A percentile compares a stretch with the other conserved stretches of the same genome.
Conservation (phyloP, 2,888 invertebrate genomes). For the Melinaea menophilus region DNA sequence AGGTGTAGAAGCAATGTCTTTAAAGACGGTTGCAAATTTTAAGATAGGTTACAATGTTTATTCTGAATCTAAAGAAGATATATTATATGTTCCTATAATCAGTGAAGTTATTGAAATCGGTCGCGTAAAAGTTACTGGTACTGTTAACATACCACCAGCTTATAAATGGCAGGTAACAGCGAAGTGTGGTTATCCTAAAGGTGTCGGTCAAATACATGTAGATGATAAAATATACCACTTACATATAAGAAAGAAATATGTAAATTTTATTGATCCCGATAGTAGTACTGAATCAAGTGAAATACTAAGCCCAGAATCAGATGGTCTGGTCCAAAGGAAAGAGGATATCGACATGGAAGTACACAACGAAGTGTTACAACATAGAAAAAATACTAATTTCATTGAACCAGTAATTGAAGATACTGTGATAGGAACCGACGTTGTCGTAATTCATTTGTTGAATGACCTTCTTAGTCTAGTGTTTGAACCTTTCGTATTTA, state of each 20-base stretch:
- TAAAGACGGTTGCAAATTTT: slow-evolving; percentile 38
- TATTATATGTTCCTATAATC: slow-evolving; percentile 50
- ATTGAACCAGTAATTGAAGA: slow-evolving; percentile 18
- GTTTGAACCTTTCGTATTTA: slow-evolving; percentile 54
- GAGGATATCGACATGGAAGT: slow-evolving; percentile 36
- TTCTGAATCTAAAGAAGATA: slow-evolving; percentile 37
- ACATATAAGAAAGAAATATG: slow-evolving; percentile 45
- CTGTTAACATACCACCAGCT: slow-evolving; percentile 47
- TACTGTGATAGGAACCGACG: slow-evolving; percentile 32
- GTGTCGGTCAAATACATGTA: slow-evolving; percentile 40
- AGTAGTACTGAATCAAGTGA: slow-evolving; percentile 37
- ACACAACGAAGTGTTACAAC: slow-evolving; percentile 33
- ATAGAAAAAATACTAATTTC: slow-evolving; percentile 17
- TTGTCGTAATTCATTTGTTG: slow-evolving; percentile 40
- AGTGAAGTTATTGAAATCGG: slow-evolving; percentile 37
- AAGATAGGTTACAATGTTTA: slow-evolving; percentile 45
- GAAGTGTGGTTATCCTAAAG: slow-evolving; percentile 44
- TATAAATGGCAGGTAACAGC: slow-evolving; percentile 57
- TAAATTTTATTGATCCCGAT: slow-evolving; percentile 38
- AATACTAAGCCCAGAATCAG: slow-evolving; percentile 38
- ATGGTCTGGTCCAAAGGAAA: slow-evolving; percentile 40
- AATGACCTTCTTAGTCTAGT: slow-evolving; percentile 44
- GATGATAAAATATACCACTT: slow-evolving; percentile 47
- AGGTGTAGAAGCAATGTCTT: not conserved
- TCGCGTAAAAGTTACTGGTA: slow-evolving; percentile 43